Evolutionary conservation across 2,888 invertebrate species (phyloP).

Genomic region (Antitype chi): DNA sequence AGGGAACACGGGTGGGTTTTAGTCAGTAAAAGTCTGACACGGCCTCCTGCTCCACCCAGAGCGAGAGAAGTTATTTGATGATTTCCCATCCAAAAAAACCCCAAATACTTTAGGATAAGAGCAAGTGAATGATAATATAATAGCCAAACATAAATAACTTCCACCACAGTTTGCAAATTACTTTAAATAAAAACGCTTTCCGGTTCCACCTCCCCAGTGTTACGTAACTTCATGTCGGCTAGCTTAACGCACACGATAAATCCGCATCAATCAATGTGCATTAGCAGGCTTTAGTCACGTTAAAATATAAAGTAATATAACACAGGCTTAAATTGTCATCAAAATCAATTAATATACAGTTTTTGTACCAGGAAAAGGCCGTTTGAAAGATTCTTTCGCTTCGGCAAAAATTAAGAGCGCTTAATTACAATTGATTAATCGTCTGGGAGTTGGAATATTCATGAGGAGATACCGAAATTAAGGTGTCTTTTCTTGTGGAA

Average conservation of each 20-base stretch:
- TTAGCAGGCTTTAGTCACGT: conserved; percentile 36
- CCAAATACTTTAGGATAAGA: too few species aligned
- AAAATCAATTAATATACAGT: conserved; percentile 17
- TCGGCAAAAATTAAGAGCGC: conserved; percentile 39
- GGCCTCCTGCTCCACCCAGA: too few species aligned
- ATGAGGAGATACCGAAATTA: conserved; percentile 30
- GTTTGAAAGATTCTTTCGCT: conserved; percentile 3
- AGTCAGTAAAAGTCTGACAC: too few species aligned
- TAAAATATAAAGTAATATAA: conserved; percentile 12
- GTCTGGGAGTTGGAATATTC: conserved; percentile 31
- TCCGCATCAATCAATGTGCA: conserved; percentile 48
- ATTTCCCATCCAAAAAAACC: too few species aligned
- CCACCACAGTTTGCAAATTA: background rate
- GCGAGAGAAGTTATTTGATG: too few species aligned
- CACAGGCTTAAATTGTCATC: conserved; percentile 23
- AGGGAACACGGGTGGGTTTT: too few species aligned
- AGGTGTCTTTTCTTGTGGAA: background rate
- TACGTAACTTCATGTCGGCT: conserved; percentile 1
- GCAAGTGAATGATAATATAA: too few species aligned
- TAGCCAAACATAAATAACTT: background rate
- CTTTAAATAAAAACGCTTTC: background rate
- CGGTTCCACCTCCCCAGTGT: background rate
- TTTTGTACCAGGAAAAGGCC: conserved; percentile 17
- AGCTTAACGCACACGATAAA: conserved; percentile 27
- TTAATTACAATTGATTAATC: conserved; percentile 58